Evolutionary conservation across 2,113 vertebrate genomes (phyloP).

Genomic region (Odobenus rosmarus): DNA sequence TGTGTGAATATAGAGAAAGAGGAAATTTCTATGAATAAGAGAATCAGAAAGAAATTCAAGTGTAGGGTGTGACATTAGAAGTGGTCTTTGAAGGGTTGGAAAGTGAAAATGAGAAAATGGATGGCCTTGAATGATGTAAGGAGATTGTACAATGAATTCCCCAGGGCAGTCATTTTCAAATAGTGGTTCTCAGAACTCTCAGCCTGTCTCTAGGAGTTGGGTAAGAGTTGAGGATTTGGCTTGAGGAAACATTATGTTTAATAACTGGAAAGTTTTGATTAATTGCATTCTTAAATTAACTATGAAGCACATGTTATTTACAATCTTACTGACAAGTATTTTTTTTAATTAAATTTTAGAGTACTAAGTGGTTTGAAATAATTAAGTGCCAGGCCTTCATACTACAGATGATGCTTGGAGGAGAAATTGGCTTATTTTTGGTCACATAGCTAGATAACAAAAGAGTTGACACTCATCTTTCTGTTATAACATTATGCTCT

Average conservation of each 20-base stretch:
- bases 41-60: background rate
- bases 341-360: background rate
- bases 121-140: background rate
- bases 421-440: background rate
- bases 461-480: background rate
- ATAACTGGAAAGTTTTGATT: background rate
- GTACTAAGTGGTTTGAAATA: conserved; percentile 26
- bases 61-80: background rate
- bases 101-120: background rate
- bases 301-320: background rate
- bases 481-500: background rate
- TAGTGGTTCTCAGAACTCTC: background rate
- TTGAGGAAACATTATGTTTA: conserved; percentile 33
- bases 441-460: background rate
- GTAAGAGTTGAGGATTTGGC: background rate
- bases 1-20: background rate
- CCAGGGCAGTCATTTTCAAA: background rate
- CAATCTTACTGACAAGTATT: background rate
- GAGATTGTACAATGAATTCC: background rate
- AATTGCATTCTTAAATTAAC: background rate
- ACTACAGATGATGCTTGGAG: background rate
- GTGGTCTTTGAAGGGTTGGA: background rate
- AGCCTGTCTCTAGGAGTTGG: background rate
- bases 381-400: background rate
- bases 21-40: background rate